phyloP scores from a whole-genome alignment of 2,888 invertebrate species.

The Dasysyrphus tricinctus region DNA sequence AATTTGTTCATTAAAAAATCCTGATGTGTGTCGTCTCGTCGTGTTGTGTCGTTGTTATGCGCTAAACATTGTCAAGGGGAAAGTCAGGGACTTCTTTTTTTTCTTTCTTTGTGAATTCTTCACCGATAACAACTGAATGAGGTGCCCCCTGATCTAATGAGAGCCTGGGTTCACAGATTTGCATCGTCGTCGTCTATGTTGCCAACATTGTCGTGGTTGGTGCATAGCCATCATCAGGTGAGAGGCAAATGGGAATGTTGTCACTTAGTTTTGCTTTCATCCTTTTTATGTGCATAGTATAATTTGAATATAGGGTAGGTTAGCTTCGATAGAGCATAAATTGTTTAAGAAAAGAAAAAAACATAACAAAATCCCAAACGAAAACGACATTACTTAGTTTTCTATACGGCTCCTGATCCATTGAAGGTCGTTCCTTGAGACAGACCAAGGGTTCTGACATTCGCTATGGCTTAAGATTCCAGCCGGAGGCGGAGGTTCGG shows the following conservation, averaged over 20 bases:
- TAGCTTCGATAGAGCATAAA: background rate
- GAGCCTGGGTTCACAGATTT: constrained; percentile 58
- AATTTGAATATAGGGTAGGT: constrained; percentile 7
- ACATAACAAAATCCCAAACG: no score
- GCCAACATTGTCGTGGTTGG: constrained; percentile 11
- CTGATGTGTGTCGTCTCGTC: background rate
- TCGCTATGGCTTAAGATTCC: no score
- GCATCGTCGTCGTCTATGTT: constrained; percentile 41
- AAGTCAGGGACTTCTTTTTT: constrained; percentile 51
- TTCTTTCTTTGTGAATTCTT: background rate
- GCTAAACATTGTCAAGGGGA: constrained; percentile 53
- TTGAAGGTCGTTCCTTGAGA: no score
- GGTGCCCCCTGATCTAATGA: constrained; percentile 70
- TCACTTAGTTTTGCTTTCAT: constrained; percentile 35
- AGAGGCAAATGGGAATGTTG: constrained; percentile 58
- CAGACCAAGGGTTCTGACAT: no score
- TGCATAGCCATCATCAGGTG: constrained; percentile 13
- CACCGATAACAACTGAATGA: constrained; percentile 51
- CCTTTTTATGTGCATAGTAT: background rate
- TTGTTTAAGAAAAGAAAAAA: no score
- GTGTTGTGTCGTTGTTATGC: background rate
- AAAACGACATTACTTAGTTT: no score
- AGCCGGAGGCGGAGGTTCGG: no score
- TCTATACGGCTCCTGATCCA: no score
- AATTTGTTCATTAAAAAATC: background rate